Evolutionary conservation across 2,888 invertebrate genomes (phyloP), one percentile per base, ranked within the genome.

Genomic region (Tinea pellionella): DNA sequence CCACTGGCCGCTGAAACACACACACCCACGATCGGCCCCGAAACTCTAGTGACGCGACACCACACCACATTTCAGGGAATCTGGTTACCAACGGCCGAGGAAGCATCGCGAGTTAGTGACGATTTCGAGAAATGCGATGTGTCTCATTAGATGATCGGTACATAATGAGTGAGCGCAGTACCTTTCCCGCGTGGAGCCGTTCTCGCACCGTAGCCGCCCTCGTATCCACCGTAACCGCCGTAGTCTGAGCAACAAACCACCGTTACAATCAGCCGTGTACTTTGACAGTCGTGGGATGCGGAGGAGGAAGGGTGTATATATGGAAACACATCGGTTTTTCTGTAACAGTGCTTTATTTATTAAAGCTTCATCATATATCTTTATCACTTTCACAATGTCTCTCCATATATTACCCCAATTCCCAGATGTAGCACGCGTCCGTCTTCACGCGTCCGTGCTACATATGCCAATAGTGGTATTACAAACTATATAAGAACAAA

Each of bases 171-270:
- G 24, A 24, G 24, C n/a, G 24, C 24, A 41, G 89, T 94, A 94
- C 95, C 95, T 95, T 95, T 95, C 89, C 93, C 92, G 90, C 94
- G 93, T 88, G 93, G 93, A 89, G 93, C 90, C 89, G 93, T 90
- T 89, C 94, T 93, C 88, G 93, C 94, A 89, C 93, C 92, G 84
- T 94, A 94, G 90, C 94, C 94, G 90, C 94, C 93, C 88, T 94
- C 93, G 91, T 93, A 94, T 90, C 92, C 93, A 90, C 93, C 93
- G 90, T 92, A 92, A 83, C 92, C 91, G 92, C 93, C 93, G 90
- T 94, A 94, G 91, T 94, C 94, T 92, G 90, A 89, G 89, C 89
- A 80, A 82, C 78, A 80, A 74, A 81, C 78, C 75, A 76, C 75
- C 87, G 87, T 90, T 90, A 89, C 81, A 73, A 76, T 77, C 68